Conservation (phyloP, 2,888 invertebrate genomes). For the Molorchus minor region DNA sequence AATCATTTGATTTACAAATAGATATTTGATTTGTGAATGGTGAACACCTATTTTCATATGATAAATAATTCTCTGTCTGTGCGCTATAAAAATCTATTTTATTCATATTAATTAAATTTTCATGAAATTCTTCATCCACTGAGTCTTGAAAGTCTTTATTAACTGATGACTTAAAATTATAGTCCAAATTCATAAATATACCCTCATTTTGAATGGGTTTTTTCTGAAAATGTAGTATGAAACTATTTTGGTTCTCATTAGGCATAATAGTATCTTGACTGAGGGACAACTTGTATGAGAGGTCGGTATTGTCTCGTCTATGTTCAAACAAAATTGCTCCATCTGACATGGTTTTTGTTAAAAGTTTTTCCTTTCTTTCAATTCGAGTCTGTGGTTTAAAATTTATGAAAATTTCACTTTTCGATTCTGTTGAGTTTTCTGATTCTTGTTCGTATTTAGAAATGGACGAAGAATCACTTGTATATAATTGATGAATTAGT, state of each 20-base stretch:
- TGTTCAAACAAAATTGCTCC: slow-evolving; percentile 77
- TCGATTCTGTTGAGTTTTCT: slow-evolving; percentile 59
- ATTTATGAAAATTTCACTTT: slow-evolving; percentile 76
- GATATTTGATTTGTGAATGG: slow-evolving; percentile 67
- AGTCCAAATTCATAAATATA: slow-evolving; percentile 52
- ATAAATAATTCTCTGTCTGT: slow-evolving; percentile 56
- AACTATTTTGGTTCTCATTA: slow-evolving; percentile 50
- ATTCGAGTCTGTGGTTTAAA: slow-evolving; percentile 77
- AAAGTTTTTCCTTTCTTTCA: slow-evolving; percentile 59
- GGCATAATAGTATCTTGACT: slow-evolving; percentile 70
- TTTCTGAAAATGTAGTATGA: slow-evolving; percentile 64
- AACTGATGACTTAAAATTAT: slow-evolving; percentile 57
- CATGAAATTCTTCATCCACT: slow-evolving; percentile 80
- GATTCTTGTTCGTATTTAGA: slow-evolving; percentile 57
- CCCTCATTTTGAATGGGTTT: slow-evolving; percentile 58
- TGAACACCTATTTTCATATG: slow-evolving; percentile 65
- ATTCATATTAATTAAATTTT: slow-evolving; percentile 75
- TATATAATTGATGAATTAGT: slow-evolving; percentile 52
- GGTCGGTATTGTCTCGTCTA: slow-evolving; percentile 64
- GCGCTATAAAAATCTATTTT: slow-evolving; percentile 45
- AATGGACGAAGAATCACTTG: slow-evolving; percentile 57
- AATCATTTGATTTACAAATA: slow-evolving; percentile 85
- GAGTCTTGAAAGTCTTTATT: slow-evolving; percentile 60
- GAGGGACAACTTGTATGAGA: slow-evolving; percentile 65
- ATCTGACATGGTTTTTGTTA: slow-evolving; percentile 83